A percentile compares a stretch with the other conserved stretches of the same genome.
These are phyloP conservation scores for Melanostoma mellinum DNA, from an alignment of 2,888 invertebrate species.

Conservation along the genomic window DNA sequence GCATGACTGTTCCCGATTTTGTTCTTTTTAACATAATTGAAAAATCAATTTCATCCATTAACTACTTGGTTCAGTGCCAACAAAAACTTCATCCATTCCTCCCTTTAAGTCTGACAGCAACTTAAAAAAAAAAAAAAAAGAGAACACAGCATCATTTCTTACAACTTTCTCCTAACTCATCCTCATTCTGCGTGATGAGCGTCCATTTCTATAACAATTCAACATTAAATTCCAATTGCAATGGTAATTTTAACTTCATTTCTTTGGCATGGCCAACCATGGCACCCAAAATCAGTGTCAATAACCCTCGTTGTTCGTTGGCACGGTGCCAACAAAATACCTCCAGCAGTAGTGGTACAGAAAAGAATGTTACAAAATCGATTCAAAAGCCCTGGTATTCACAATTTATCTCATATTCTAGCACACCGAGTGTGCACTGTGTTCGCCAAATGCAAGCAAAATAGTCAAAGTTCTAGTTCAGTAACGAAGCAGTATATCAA, in stretches of 20 bases:
- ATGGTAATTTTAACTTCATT: slow-evolving; percentile 10
- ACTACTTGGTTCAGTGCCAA: too few relatives aligned
- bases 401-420: slow-evolving; percentile 57
- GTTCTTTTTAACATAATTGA: too few relatives aligned
- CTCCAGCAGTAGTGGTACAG: background rate
- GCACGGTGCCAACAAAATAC: slow-evolving; percentile 40
- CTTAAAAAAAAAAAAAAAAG: too few relatives aligned
- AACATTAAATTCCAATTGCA: slow-evolving; percentile 32
- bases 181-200: too few relatives aligned
- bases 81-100: too few relatives aligned
- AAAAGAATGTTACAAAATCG: slow-evolving; percentile 43
- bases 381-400: slow-evolving; percentile 37
- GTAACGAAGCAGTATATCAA: slow-evolving; percentile 44
- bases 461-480: slow-evolving; percentile 65
- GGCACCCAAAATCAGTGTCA: slow-evolving; percentile 42
- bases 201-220: too few relatives aligned
- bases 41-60: too few relatives aligned
- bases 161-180: too few relatives aligned
- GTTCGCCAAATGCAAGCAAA: slow-evolving; percentile 3
- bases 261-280: background rate
- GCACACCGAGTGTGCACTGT: slow-evolving; percentile 7
- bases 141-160: too few relatives aligned
- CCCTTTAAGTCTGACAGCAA: too few relatives aligned
- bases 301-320: slow-evolving; percentile 50
- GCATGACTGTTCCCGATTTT: too few relatives aligned